Evolutionary conservation across 2,797 vertebrate genomes (phyloP).

Genomic region (Myotis myotis): DNA sequence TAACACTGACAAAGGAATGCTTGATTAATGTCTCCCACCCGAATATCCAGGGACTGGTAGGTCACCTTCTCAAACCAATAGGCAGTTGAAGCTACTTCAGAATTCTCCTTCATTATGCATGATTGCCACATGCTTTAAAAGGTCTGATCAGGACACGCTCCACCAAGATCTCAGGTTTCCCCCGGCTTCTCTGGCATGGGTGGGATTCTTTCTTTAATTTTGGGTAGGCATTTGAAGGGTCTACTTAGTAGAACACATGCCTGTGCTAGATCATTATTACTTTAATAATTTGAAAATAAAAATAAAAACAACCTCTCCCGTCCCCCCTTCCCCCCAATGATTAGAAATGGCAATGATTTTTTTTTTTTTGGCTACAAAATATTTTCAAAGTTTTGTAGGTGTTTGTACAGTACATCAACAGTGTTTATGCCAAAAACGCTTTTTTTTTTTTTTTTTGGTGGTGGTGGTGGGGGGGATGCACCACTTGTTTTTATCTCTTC

Average conservation of each 20-base stretch:
- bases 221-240: not conserved
- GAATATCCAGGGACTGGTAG: slow-evolving; percentile 66
- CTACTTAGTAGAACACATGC: not conserved
- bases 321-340: not conserved
- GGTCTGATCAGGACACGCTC: slow-evolving; percentile 73
- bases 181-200: slow-evolving; percentile 63
- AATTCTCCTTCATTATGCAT: slow-evolving; percentile 71
- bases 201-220: slow-evolving; percentile 26
- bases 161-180: slow-evolving; percentile 78
- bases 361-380: not conserved
- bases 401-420: too few relatives aligned
- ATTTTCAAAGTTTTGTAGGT: not conserved
- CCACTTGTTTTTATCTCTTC: not conserved
- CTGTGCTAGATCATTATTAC: not conserved
- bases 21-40: slow-evolving; percentile 72
- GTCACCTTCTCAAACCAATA: slow-evolving; percentile 77
- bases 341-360: not conserved
- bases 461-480: not conserved
- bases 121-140: slow-evolving; percentile 71
- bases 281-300: not conserved
- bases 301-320: not conserved
- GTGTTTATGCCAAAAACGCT: not conserved
- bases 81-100: slow-evolving; percentile 68
- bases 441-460: not conserved
- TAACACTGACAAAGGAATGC: slow-evolving; percentile 71